phyloP scores from a whole-genome alignment of 2,113 vertebrate species.

The Urocynchramus pylzowi region DNA sequence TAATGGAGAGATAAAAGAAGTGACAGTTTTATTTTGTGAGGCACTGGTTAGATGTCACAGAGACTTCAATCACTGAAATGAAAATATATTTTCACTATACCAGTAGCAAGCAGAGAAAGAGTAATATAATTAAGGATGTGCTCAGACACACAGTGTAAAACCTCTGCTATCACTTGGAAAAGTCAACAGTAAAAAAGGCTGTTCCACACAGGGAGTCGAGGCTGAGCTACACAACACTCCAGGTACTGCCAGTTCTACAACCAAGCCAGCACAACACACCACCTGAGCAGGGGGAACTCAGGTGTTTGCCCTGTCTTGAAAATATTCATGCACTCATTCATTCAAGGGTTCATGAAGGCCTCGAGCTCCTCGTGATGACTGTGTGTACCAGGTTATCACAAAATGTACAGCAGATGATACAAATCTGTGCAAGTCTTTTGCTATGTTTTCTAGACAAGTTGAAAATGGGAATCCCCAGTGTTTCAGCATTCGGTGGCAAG shows the following conservation, averaged over 20 bases:
- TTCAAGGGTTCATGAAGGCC: accelerated
- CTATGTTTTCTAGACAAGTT: neutral
- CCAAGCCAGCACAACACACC: neutral
- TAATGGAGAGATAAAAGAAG: constrained; percentile 35
- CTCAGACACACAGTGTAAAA: neutral
- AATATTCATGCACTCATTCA: neutral
- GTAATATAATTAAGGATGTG: neutral
- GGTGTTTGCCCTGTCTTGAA: no score
- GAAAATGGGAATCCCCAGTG: neutral
- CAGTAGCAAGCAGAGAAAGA: neutral
- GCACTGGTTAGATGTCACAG: neutral
- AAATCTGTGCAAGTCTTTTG: no score
- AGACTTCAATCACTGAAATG: neutral
- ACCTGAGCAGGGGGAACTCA: accelerated
- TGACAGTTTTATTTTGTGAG: neutral
- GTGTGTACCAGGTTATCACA: neutral
- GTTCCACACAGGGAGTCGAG: accelerated
- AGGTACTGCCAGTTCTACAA: neutral
- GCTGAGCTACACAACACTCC: neutral
- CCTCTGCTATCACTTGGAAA: neutral
- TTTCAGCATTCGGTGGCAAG: neutral
- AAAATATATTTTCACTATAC: neutral
- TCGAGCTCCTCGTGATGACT: accelerated
- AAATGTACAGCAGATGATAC: neutral
- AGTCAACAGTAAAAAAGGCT: neutral